Conservation (phyloP, 2,797 vertebrate genomes). For the Danio tinwini region DNA sequence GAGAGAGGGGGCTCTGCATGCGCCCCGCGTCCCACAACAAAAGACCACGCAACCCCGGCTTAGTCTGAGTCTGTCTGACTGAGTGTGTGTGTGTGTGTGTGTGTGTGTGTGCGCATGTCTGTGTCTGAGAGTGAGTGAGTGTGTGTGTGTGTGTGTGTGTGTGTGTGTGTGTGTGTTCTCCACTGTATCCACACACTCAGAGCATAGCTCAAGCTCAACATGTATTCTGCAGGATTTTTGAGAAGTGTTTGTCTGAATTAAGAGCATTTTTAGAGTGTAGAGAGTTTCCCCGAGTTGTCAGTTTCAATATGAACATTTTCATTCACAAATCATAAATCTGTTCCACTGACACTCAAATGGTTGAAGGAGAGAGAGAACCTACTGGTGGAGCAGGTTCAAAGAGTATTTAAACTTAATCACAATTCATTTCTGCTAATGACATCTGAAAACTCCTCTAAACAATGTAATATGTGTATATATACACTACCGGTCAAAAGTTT, state of each 20-base stretch:
- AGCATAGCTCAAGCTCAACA: constrained; percentile 70
- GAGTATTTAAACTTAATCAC: background rate
- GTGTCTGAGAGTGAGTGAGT: background rate
- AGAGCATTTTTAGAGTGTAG: background rate
- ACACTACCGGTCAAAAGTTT: too few relatives aligned
- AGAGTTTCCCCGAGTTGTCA: background rate
- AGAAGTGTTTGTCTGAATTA: constrained; percentile 2
- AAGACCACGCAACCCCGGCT: constrained; percentile 78
- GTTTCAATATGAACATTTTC: background rate
- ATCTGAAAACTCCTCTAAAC: background rate
- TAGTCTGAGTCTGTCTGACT: constrained; percentile 47
- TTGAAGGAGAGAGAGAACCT: background rate
- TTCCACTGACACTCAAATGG: background rate
- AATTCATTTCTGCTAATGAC: background rate
- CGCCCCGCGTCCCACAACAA: constrained; percentile 73
- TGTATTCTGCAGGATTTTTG: constrained; percentile 71
- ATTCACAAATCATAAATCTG: background rate
- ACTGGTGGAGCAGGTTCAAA: background rate
- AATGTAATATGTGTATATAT: too few relatives aligned
- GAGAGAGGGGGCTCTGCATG: constrained; percentile 70
- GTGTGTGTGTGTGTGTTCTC: constrained; percentile 20
- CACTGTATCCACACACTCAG: constrained; percentile 58
- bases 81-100: constrained; percentile 28
- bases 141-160: background rate
- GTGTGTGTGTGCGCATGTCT: too few relatives aligned